These are phyloP conservation scores for Anolis carolinensis DNA, from an alignment of 2,113 vertebrate species.

Conservation along the genomic window DNA sequence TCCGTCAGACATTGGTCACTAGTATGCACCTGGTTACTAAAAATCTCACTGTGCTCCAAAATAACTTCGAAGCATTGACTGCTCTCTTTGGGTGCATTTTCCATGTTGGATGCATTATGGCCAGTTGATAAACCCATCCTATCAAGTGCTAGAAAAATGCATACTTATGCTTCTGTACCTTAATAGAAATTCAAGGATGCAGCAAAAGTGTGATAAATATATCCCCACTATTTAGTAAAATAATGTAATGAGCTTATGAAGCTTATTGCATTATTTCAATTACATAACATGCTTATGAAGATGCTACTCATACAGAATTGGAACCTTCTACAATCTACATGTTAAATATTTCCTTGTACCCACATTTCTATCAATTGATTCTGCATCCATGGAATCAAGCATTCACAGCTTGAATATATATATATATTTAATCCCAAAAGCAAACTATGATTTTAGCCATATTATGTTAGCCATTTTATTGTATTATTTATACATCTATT, in stretches of 20 bases:
- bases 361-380: no score
- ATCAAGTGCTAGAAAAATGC: not conserved
- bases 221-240: not conserved
- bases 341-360: not conserved
- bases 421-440: no score
- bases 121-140: no score
- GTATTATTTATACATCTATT: no score
- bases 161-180: not conserved
- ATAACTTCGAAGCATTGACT: not conserved
- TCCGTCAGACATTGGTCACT: not conserved
- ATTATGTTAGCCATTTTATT: no score
- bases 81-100: not conserved
- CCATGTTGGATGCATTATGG: no score
- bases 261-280: no score
- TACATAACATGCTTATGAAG: not conserved
- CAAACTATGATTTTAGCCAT: no score
- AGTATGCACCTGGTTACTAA: not conserved
- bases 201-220: not conserved
- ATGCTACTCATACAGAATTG: not conserved
- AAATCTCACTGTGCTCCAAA: not conserved
- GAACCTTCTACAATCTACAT: not conserved
- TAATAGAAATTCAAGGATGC: not conserved
- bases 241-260: not conserved
- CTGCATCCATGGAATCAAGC: no score
- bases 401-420: no score